Conservation (phyloP, 2,113 vertebrate species). For the Cinclus mexicanus region DNA sequence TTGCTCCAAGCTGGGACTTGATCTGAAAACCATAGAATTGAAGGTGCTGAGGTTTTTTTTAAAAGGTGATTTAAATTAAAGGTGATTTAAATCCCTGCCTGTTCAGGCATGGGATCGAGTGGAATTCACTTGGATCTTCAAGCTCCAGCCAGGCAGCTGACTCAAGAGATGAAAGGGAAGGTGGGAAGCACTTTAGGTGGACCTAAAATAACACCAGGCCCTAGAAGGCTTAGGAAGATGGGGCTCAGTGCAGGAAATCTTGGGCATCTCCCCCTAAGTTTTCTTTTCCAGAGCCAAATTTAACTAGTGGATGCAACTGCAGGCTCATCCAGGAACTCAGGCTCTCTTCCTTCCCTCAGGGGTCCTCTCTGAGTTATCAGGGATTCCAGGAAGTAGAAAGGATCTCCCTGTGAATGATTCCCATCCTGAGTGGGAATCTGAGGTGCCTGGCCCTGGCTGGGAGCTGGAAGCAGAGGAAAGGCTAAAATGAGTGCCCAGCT, state of each 20-base stretch:
- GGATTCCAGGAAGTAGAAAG: neutral
- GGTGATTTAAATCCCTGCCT: neutral
- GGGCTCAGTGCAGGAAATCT: neutral
- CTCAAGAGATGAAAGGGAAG: neutral
- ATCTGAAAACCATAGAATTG: neutral
- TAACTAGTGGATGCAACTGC: neutral
- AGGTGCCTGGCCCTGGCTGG: neutral
- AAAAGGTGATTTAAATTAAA: neutral
- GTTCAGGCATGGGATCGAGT: neutral
- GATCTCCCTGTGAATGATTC: neutral
- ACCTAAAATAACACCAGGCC: neutral
- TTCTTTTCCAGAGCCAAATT: neutral
- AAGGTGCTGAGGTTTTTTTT: neutral
- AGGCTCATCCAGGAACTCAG: accelerated
- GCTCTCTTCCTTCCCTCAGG: neutral
- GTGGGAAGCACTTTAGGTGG: neutral
- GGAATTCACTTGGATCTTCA: neutral
- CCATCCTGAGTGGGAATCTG: accelerated
- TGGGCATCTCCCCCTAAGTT: neutral
- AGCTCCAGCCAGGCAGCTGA: neutral
- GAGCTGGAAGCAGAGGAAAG: neutral
- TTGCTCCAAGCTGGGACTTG: neutral
- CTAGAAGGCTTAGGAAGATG: neutral
- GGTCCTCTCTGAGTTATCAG: neutral
- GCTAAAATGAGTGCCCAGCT: neutral